Evolutionary conservation across 2,113 vertebrate species (phyloP).

Genomic region (Orycteropus afer): DNA sequence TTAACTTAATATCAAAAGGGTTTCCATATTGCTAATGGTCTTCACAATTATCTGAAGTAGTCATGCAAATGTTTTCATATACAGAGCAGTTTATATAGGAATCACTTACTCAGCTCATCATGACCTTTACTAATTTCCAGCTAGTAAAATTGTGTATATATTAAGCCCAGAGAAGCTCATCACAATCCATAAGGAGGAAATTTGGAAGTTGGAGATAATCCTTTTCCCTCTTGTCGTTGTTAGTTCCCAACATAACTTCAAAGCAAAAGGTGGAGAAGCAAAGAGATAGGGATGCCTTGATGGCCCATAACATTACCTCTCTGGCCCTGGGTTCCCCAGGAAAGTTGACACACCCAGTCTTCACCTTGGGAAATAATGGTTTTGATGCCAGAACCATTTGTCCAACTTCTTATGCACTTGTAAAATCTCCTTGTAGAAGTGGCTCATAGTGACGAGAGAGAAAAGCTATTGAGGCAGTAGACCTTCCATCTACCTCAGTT

Average conservation of each 20-base stretch:
- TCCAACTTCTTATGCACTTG: not conserved
- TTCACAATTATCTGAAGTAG: no score
- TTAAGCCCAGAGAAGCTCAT: no score
- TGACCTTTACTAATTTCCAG: no score
- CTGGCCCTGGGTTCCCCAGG: no score
- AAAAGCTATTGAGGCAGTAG: not conserved
- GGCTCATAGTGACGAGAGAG: not conserved
- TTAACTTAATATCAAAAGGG: conserved; percentile 51
- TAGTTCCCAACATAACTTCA: no score
- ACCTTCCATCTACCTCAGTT: not conserved
- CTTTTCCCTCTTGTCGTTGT: not conserved
- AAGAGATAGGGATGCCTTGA: no score
- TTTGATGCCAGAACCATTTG: not conserved
- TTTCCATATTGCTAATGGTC: no score
- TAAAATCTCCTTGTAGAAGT: not conserved
- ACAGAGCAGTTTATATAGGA: no score
- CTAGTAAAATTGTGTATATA: no score
- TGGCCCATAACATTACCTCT: no score
- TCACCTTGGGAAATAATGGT: not conserved
- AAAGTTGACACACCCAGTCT: not conserved
- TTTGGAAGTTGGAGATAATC: not conserved
- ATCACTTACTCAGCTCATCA: no score
- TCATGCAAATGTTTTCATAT: no score
- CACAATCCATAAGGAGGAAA: not conserved
- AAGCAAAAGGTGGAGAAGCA: not conserved